Percentiles rank a stretch among this genome's conserved stretches.
Conservation (phyloP, 64 coral and sea anemone species). For the Stichodactyla mertensii region DNA sequence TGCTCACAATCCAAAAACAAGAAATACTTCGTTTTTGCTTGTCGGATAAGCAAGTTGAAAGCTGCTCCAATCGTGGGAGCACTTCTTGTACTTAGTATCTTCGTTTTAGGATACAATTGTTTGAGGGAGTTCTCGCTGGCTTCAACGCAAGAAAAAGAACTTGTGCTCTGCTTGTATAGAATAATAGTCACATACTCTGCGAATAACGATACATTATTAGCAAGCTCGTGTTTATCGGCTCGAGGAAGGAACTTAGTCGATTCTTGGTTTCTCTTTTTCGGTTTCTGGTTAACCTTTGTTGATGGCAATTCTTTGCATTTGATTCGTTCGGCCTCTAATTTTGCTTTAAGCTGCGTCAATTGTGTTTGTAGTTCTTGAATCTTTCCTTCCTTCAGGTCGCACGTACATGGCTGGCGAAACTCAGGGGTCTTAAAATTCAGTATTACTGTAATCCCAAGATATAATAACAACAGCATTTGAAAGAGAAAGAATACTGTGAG, state of each 20-base stretch:
- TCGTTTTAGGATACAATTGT: background rate
- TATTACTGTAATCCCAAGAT: no score
- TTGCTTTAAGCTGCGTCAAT: background rate
- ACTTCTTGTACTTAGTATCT: background rate
- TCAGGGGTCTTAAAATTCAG: no score
- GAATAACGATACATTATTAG: background rate
- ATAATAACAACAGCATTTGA: no score
- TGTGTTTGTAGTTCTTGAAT: background rate
- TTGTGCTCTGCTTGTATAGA: background rate
- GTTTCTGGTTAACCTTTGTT: background rate
- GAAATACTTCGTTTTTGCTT: constrained; percentile 38
- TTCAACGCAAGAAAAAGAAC: background rate
- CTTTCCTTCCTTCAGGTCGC: no score
- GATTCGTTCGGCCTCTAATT: background rate
- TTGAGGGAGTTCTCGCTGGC: background rate
- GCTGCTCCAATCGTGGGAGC: background rate
- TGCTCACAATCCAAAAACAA: constrained; percentile 21
- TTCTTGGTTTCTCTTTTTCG: background rate
- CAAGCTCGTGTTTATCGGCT: background rate
- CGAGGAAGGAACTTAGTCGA: background rate
- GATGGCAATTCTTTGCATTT: background rate
- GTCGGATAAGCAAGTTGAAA: background rate
- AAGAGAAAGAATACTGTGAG: no score
- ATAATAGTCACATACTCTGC: constrained; percentile 15
- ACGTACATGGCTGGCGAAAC: no score